phyloP scores from a whole-genome alignment of 2,797 vertebrate genomes.

The Catharus ustulatus region DNA sequence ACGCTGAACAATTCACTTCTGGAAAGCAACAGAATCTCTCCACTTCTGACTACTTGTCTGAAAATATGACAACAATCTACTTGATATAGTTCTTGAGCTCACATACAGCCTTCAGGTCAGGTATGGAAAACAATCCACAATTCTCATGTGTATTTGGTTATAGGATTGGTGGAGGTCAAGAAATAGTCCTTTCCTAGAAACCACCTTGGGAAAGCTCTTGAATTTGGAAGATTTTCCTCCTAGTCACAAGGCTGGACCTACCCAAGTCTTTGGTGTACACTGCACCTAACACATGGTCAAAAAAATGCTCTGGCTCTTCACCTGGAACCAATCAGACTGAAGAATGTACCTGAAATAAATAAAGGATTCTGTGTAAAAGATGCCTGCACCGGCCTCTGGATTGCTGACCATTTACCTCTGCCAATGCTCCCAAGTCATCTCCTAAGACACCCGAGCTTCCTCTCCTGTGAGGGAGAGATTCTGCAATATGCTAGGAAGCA shows the following conservation, averaged over 20 bases:
- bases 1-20: background rate
- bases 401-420: background rate
- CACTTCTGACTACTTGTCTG: background rate
- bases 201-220: background rate
- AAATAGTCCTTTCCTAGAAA: background rate
- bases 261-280: rapidly evolving
- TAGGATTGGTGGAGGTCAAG: background rate
- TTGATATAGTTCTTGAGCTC: background rate
- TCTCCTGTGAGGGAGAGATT: background rate
- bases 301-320: background rate
- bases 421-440: background rate
- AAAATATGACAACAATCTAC: background rate
- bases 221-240: background rate
- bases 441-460: background rate
- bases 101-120: background rate
- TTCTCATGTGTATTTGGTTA: background rate
- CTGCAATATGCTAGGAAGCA: background rate
- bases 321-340: background rate
- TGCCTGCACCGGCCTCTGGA: background rate
- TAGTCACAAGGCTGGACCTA: background rate
- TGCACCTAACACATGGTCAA: no score
- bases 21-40: background rate
- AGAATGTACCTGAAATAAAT: background rate
- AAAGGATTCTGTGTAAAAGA: background rate
- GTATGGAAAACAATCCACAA: background rate